A percentile compares a stretch with the other conserved stretches of the same genome.
Evolutionary conservation across 2,113 vertebrate genomes (phyloP).

Genomic region (Thryonomys swinderianus): DNA sequence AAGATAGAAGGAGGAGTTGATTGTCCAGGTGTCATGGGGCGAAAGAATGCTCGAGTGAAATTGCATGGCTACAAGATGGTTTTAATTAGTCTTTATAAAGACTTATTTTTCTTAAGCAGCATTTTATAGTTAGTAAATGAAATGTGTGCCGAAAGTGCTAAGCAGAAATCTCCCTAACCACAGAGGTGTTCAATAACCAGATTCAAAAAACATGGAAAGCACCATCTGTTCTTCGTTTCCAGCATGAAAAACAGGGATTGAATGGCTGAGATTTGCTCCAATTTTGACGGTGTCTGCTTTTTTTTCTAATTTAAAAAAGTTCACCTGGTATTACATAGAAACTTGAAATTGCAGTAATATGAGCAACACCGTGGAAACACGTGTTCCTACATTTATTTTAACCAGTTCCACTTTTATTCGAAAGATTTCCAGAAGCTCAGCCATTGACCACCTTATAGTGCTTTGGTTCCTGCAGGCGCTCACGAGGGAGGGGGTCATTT

Average conservation of each 20-base stretch:
- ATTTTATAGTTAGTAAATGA: constrained; percentile 89
- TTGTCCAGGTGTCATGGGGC: constrained; percentile 84
- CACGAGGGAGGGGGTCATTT: constrained; percentile 80
- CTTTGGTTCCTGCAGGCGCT: constrained; percentile 79
- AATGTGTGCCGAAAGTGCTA: constrained; percentile 87
- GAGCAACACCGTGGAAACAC: constrained; percentile 84
- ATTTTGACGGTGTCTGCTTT: constrained; percentile 69
- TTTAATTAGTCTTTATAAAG: constrained; percentile 89
- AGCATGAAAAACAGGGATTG: constrained; percentile 80
- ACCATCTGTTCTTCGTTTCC: constrained; percentile 89
- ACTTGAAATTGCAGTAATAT: constrained; percentile 82
- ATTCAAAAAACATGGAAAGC: constrained; percentile 85
- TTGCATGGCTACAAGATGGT: constrained; percentile 82
- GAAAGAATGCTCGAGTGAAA: constrained; percentile 82
- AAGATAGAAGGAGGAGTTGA: constrained; percentile 67
- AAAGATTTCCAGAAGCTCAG: constrained; percentile 86
- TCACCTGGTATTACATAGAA: constrained; percentile 86
- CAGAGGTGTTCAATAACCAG: constrained; percentile 90
- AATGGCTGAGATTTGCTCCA: constrained; percentile 82
- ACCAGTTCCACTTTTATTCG: constrained; percentile 86
- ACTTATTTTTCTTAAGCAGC: constrained; percentile 88
- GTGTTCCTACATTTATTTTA: constrained; percentile 85
- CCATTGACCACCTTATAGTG: constrained; percentile 83
- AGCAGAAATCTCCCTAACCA: constrained; percentile 86
- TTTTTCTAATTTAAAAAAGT: constrained; percentile 78